Conservation (phyloP, 2,888 invertebrate species). For the Sialis fuliginosa region DNA sequence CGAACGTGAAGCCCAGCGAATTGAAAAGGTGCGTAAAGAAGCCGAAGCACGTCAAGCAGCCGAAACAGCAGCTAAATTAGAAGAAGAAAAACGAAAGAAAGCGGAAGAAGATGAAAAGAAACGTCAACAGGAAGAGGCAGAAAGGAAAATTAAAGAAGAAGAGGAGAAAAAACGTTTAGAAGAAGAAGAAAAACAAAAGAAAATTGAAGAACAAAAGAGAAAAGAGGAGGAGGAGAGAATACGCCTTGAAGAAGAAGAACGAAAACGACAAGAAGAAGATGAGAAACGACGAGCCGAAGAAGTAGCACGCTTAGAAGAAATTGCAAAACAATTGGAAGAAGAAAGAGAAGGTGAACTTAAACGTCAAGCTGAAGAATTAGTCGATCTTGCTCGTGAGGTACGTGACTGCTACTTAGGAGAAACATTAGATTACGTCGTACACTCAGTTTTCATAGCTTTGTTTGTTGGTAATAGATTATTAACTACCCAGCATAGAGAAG, state of each 20-base stretch:
- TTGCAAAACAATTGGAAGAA: constrained; percentile 41
- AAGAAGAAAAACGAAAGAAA: constrained; percentile 14
- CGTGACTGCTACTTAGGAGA: too few relatives aligned
- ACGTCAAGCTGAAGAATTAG: constrained; percentile 34
- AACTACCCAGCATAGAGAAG: too few relatives aligned
- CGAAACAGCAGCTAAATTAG: constrained; percentile 19
- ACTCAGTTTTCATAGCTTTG: too few relatives aligned
- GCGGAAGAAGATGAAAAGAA: constrained; percentile 8
- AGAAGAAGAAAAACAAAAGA: constrained; percentile 28
- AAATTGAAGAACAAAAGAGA: constrained; percentile 23
- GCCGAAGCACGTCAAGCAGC: constrained; percentile 18
- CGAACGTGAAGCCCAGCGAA: constrained; percentile 17
- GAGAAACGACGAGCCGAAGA: constrained; percentile 27
- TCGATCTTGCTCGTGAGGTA: constrained; percentile 32
- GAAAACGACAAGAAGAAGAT: constrained; percentile 25
- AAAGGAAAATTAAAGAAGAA: constrained; percentile 28
- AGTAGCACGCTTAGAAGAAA: constrained; percentile 34
- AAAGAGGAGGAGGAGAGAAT: constrained; percentile 31
- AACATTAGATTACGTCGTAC: too few relatives aligned
- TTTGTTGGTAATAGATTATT: too few relatives aligned
- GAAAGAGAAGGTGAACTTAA: constrained; percentile 48
- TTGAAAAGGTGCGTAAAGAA: constrained; percentile 16
- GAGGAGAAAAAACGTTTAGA: constrained; percentile 21
- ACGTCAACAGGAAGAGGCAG: constrained; percentile 22
- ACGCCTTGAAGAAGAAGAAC: constrained; percentile 23